Evolutionary conservation across 2,888 invertebrate genomes (phyloP).

Genomic region (Didymodactylos carnosus): DNA sequence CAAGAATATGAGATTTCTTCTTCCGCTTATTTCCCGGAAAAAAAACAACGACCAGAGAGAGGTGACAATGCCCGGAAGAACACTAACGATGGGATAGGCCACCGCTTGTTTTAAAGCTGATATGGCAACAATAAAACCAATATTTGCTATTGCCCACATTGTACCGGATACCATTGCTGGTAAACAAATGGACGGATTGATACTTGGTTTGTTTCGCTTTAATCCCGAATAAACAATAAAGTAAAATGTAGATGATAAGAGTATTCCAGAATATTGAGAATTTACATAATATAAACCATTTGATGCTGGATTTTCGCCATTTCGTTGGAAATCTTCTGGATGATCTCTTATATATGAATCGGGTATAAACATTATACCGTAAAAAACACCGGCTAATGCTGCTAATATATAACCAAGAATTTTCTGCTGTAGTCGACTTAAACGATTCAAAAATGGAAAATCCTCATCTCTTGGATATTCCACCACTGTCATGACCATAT

Average conservation of each 20-base stretch:
- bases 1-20: constrained; percentile 21
- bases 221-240: constrained; percentile 32
- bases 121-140: constrained; percentile 38
- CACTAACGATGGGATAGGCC: constrained; percentile 37
- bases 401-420: neutral
- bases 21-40: constrained; percentile 34
- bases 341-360: constrained; percentile 1
- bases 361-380: constrained; percentile 6
- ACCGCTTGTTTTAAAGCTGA: constrained; percentile 34
- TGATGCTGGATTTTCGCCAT: neutral
- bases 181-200: constrained; percentile 31
- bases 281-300: constrained; percentile 34
- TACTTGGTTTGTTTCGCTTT: constrained; percentile 30
- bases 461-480: neutral
- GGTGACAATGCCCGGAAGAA: constrained; percentile 35
- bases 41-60: constrained; percentile 35
- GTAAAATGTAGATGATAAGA: constrained; percentile 29
- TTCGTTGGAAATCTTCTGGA: neutral
- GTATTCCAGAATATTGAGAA: constrained; percentile 36
- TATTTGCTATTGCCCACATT: constrained; percentile 37
- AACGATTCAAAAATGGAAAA: neutral
- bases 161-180: constrained; percentile 35
- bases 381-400: constrained; percentile 2
- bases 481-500: neutral
- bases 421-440: neutral